These are phyloP conservation scores for Tenebrio molitor DNA, from an alignment of 1,140 invertebrate genomes.

Conservation along the genomic window DNA sequence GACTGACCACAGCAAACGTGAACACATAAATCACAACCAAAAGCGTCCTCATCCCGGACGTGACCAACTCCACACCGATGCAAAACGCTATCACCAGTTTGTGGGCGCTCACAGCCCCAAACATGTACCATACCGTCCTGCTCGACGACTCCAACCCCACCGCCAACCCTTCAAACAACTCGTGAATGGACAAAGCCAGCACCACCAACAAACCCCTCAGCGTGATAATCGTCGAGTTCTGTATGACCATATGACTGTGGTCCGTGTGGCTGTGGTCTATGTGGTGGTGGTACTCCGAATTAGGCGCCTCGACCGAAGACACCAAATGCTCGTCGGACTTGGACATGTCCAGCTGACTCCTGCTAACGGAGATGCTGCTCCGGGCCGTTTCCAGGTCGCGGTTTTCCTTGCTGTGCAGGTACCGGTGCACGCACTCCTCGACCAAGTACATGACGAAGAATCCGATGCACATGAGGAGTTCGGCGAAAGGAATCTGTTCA, in stretches of 20 bases:
- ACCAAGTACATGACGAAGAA: constrained; percentile 90
- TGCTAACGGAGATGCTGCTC: neutral
- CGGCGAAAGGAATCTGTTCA: constrained; percentile 73
- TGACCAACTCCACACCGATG: constrained; percentile 69
- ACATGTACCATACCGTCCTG: constrained; percentile 76
- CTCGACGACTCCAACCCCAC: constrained; percentile 84
- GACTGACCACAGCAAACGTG: constrained; percentile 70
- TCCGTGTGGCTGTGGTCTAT: constrained; percentile 49
- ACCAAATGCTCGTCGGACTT: neutral
- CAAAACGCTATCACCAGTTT: constrained; percentile 74
- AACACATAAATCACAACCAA: constrained; percentile 67
- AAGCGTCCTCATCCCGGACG: constrained; percentile 60
- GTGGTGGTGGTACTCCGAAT: constrained; percentile 49
- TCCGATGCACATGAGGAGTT: constrained; percentile 79
- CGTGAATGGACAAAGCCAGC: constrained; percentile 90
- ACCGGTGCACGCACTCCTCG: constrained; percentile 84
- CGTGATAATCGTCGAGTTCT: constrained; percentile 75
- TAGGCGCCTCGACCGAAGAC: neutral
- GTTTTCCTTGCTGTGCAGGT: constrained; percentile 70
- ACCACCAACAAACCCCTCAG: constrained; percentile 84
- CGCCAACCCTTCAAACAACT: constrained; percentile 92
- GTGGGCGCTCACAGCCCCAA: constrained; percentile 70
- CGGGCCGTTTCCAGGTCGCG: constrained; percentile 35
- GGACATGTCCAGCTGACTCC: neutral
- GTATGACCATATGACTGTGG: constrained; percentile 62